Base-by-base conservation (phyloP, 2,797 vertebrate genomes). In the Eleutherodactylus coqui region DNA sequence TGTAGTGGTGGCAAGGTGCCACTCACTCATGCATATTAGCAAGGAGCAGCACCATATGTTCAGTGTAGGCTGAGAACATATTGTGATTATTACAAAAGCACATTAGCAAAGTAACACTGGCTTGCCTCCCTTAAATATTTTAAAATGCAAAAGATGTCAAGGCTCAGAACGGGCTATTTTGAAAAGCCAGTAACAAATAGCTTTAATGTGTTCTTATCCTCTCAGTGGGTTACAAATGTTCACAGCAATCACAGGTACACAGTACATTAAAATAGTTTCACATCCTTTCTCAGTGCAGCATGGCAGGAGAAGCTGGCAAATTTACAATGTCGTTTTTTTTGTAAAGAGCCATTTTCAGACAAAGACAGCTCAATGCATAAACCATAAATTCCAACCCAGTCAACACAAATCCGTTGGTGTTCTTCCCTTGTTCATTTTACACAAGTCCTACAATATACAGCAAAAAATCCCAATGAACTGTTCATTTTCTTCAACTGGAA, bases 261-360 rank as follows among this genome's bases (percentile, higher is more conserved):
- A 84, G 76, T 84, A 47, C 77, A 87, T 80, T 79, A 79, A 75
- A 84, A 67, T 29, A 32, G 43, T 60, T 75, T 84, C 67, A 41
- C 55, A 72, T 83, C 29, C 62, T 73, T 84, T 82, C 41, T 43
- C 49, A 47, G 13, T 73, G 32, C 53, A 51, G 41, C 70, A 53
- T 86, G 19, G 36, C n/a, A 13, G 38, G 45, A 64, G 43, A 86
- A 47, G 27, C 77, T 81, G 34, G 53, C 70, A 86, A 58, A 70
- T 87, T 82, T 87, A 60, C 73, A 77, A 80, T 75, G 49, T 69
- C 32, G 78, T 76, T 82, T 77, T 87, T 77, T 77, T 75, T 38
- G 29, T 43, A 78, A 82, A 81, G 34, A 75, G 45, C 0, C 58
- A 5, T 81, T 70, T 85, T 29, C 88, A 89, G 87, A 11, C 11